Evolutionary conservation across 2,113 vertebrate species (phyloP), one percentile per base, ranked within the genome.

Genomic region (Copsychus sechellarum): DNA sequence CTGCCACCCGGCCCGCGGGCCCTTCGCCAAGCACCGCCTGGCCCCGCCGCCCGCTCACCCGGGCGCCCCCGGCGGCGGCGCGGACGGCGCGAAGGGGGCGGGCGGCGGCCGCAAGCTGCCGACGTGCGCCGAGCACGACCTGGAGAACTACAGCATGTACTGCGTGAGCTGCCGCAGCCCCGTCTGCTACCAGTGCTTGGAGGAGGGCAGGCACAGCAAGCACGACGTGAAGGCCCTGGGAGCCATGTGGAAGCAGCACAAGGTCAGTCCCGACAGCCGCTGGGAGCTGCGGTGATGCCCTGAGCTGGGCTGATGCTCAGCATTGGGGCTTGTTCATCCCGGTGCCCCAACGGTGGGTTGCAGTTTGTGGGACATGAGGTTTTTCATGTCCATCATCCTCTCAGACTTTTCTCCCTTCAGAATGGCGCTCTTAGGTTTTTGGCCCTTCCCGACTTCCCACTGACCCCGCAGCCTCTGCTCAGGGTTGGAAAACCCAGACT

Each of bases 171-270:
- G 99, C 98, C 97, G 94, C 61, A 95, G 94, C 67, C 99, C 99
- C 2, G 99, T 99, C 79, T 99, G 99, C 85, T 98, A 97, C 91
- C 98, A 98, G 97, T 99, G 99, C 95, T 96, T 99, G 96, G 99
- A 99, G 92, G 99, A 99, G 51, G 99, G 99, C 48, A 98, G 98
- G 78, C 99, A 99, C 93, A 74, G 92, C 86, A 98, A 99, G 76
- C 99, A 99, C 94, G 99, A 99, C 61, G 98, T 99, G 67, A 99
- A 98, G 92, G 98, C 99, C 4, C 97, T 99, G 95, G 98, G 99
- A 1, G 98, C 98, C 92, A 97, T 99, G 98, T 99, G 99, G 99
- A 99, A 99, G 91, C 99, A 99, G 77, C 99, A 99, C 98, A 99
- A 99, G 98, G 99, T 99, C 97, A 97, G 98, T 40, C 18, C 18